Base-by-base conservation (phyloP, 2,888 invertebrate genomes). In the Meiosimyza decipiens region DNA sequence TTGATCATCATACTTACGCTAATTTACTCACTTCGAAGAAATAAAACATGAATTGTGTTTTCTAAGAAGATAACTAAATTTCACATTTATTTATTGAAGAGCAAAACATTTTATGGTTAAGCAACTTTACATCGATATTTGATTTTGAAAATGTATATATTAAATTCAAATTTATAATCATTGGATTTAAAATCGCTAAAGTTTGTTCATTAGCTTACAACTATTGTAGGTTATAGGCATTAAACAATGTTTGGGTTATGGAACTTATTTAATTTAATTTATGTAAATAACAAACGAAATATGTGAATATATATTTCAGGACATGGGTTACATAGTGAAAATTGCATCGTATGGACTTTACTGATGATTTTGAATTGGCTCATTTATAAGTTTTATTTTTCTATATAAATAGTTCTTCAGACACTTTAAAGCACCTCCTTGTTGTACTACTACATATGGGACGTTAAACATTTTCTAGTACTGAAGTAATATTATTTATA, bases 61-160 rank as follows among this genome's bases (percentile, higher is more conserved):
- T 63, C 18, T 49, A 16, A n/a, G 1, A 47, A 63, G 63, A 63
- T 49, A 63, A 63, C 40, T 52, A 22, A 52, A 22, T 65, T 65
- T 9, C 52, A 65, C 52, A 65, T 65, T 65, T 65, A 65, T 65
- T 65, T n/a, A 40, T 9, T 40, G 9, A 40, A 65, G 54, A 65
- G 52, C n/a, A 65, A 52, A 52, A 18, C 9, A 40, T 33, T 33
- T 18, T 66, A 22, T 68, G 47, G 57, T 68, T 2, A 68, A 22
- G 15, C 28, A 59, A 50, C 57, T 22, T 57, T 68, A 68, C 59
- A 68, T 68, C 57, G 16, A 68, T 59, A 59, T 22, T n/a, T 64
- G 50, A 16, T 50, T 49, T 52, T 40, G 47, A 67, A 16, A 67
- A 67, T 67, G 15, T 47, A 47, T 67, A 13, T 15, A 60, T 28